These are phyloP conservation scores for Vespertilio murinus DNA, from an alignment of 2,797 vertebrate species.

Conservation along the genomic window DNA sequence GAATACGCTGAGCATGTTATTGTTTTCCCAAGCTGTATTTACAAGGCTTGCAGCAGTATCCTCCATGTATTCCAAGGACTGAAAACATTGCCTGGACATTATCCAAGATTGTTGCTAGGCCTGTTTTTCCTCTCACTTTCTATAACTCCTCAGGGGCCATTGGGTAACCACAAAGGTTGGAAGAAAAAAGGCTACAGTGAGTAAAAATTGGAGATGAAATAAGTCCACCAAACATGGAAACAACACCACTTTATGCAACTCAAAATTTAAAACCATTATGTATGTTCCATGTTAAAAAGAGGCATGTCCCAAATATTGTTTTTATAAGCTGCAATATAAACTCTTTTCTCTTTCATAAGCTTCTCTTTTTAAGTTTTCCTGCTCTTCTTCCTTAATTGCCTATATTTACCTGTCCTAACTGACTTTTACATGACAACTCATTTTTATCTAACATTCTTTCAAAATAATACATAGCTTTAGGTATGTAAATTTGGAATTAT, in stretches of 20 bases:
- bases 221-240: background rate
- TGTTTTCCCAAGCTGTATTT: background rate
- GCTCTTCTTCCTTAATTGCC: background rate
- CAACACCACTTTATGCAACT: background rate
- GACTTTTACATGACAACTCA: background rate
- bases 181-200: background rate
- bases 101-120: slow-evolving; percentile 36
- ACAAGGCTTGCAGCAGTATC: background rate
- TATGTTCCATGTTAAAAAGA: background rate
- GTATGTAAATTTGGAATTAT: background rate
- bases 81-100: slow-evolving; percentile 55
- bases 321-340: background rate
- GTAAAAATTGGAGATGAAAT: slow-evolving; percentile 1
- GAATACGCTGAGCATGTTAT: background rate
- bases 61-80: background rate
- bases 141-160: slow-evolving; percentile 44
- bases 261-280: background rate
- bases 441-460: slow-evolving; percentile 23
- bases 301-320: background rate
- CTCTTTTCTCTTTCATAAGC: background rate
- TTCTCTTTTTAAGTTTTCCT: background rate
- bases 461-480: background rate
- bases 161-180: background rate
- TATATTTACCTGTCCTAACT: background rate
- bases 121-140: slow-evolving; percentile 69